phyloP scores from a whole-genome alignment of 2,888 invertebrate species.

The Drosophila setosimentum region DNA sequence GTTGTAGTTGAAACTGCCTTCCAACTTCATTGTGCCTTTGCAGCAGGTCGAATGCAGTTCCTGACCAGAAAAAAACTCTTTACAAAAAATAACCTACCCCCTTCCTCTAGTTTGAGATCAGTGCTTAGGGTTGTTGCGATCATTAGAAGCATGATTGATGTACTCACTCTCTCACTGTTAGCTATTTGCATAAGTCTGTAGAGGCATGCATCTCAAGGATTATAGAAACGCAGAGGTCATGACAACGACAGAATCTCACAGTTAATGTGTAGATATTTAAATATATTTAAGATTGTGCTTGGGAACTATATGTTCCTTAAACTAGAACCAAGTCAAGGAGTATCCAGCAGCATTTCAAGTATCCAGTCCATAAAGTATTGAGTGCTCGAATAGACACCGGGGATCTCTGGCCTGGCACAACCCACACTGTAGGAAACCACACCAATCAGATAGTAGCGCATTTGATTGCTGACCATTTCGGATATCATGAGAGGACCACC shows the following conservation, averaged over 20 bases:
- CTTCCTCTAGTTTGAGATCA: slow-evolving; percentile 12
- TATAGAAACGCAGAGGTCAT: slow-evolving; percentile 49
- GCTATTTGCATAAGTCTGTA: slow-evolving; percentile 68
- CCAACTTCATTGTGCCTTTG: slow-evolving; percentile 34
- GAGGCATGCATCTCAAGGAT: slow-evolving; percentile 36
- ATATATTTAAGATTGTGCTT: slow-evolving; percentile 14
- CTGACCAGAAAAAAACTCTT: slow-evolving; percentile 46
- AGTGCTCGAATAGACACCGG: slow-evolving; percentile 88
- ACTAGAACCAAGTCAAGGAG: slow-evolving; percentile 37
- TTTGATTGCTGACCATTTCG: slow-evolving; percentile 57
- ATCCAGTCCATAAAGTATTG: slow-evolving; percentile 89
- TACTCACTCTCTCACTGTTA: slow-evolving; percentile 13
- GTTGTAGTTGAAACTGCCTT: background rate
- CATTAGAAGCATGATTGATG: slow-evolving; percentile 75
- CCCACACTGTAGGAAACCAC: slow-evolving; percentile 89
- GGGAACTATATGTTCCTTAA: background rate
- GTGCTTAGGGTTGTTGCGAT: slow-evolving; percentile 37
- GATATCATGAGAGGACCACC: slow-evolving; percentile 84
- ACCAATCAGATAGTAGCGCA: slow-evolving; percentile 87
- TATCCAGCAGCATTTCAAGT: slow-evolving; percentile 80
- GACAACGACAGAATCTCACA: slow-evolving; percentile 58
- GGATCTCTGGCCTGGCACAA: slow-evolving; percentile 88
- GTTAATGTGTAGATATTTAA: slow-evolving; percentile 30
- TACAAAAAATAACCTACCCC: background rate
- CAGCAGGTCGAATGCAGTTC: slow-evolving; percentile 70